Conservation (phyloP, 2,797 vertebrate genomes). For the Sebastes kiyomatsui region DNA sequence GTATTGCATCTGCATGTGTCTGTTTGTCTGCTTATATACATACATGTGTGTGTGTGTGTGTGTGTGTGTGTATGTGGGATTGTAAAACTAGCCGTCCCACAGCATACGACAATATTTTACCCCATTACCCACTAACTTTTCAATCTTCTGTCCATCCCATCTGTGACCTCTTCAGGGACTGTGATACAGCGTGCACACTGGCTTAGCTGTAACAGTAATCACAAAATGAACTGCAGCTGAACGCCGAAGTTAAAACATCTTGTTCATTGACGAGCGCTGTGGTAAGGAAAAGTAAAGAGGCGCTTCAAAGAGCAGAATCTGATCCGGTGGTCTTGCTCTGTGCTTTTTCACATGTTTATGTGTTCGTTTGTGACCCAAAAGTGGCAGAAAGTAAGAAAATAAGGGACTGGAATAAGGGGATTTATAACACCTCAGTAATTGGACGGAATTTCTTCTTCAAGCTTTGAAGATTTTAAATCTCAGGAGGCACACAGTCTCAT, state of each 20-base stretch:
- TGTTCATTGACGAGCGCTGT: background rate
- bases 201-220: background rate
- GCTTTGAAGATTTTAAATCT: conserved; percentile 20
- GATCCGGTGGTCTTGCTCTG: background rate
- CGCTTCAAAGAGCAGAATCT: background rate
- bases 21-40: background rate
- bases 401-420: background rate
- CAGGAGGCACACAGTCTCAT: background rate
- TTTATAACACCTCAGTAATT: background rate
- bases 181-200: background rate
- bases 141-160: conserved; percentile 33
- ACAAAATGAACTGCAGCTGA: background rate
- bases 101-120: conserved; percentile 27
- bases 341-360: background rate
- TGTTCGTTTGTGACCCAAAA: background rate
- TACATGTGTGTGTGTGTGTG: background rate
- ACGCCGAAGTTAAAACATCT: background rate
- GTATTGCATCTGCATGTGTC: background rate
- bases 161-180: conserved; percentile 13
- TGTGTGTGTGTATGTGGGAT: background rate
- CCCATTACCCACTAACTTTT: conserved; percentile 33
- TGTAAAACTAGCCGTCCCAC: conserved; percentile 19
- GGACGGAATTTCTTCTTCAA: background rate
- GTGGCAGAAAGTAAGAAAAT: background rate
- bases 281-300: background rate